Base-by-base conservation (phyloP, 1,140 invertebrate species). In the Rhynchophorus ferrugineus region DNA sequence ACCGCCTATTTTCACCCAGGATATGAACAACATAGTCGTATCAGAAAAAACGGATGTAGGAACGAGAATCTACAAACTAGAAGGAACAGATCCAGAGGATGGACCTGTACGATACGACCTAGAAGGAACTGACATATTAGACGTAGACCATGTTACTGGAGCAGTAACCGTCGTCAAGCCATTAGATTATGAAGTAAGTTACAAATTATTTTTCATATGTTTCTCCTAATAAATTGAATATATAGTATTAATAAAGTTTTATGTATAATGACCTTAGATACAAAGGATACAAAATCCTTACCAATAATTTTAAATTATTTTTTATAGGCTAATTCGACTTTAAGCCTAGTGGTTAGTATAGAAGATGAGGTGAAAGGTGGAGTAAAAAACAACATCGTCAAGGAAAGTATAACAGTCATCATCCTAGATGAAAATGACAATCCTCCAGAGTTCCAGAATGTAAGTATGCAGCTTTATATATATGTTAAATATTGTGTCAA, bases 351-450 rank as follows among this genome's bases (percentile, higher is more conserved):
- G 45, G 85, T 90, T 14, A 87, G 81, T 5, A 73, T 90, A 39
- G 82, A 88, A 69, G 88, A 90, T 64, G 78, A 83, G 57, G 85
- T 89, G 3, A 63, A 68, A 60, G 61, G 62, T 41, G 76, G 74
- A 3, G 77, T 79, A 9, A 75, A 79, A 47, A 84, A 85, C 57
- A 91, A 89, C 70, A 70, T 90, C 48, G 82, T 90, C 3, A 73
- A 79, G 52, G 81, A 89, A 16, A 82, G 85, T 3, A 81, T 89
- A 14, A 84, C 83, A 37, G 83, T 92, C 35, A 89, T 92, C 17
- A 81, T 95, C 24, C 68, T 87, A 3, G 91, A 95, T 65, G 85
- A 88, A 60, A 94, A 95, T 66, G 91, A 95, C 62, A 92, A 92
- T 72, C 73, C 85, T 19, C 90, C 90, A 3, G 75, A 78, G 48